phyloP scores from a whole-genome alignment of 2,113 vertebrate genomes.

The Notarius lentiginosus region DNA sequence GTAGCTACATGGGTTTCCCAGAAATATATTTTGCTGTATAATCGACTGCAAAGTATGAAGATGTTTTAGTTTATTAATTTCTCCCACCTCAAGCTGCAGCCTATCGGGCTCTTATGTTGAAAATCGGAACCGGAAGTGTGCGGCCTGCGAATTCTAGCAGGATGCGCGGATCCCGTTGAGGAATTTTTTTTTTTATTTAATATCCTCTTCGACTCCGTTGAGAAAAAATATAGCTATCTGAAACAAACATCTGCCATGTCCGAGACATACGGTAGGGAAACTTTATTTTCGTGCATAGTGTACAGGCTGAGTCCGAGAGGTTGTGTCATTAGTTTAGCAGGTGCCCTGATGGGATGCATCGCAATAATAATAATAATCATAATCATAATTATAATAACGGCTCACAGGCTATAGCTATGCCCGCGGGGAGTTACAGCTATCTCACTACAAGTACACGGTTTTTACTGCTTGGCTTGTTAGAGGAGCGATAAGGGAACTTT shows the following conservation, averaged over 20 bases:
- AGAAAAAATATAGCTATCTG: conserved; percentile 39
- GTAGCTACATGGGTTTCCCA: not conserved
- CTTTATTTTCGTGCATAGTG: not conserved
- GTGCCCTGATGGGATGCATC: conserved; percentile 29
- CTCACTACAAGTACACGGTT: not conserved
- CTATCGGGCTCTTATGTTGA: conserved; percentile 69
- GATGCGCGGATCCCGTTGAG: conserved; percentile 64
- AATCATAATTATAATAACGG: too few species aligned
- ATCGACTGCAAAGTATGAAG: not conserved
- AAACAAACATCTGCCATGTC: conserved; percentile 68
- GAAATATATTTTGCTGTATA: not conserved
- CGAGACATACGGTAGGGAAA: conserved; percentile 76
- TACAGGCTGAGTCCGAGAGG: not conserved
- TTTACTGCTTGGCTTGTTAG: not conserved
- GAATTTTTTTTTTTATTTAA: conserved; percentile 60
- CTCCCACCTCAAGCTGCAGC: not conserved
- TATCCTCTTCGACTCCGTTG: conserved; percentile 49
- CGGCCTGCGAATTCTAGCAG: conserved; percentile 58
- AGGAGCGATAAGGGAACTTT: not conserved
- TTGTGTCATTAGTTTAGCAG: conserved; percentile 37
- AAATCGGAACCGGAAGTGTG: conserved; percentile 66
- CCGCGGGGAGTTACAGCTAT: not conserved
- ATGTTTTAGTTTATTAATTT: not conserved
- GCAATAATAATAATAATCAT: conserved; percentile 4
- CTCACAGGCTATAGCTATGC: not conserved